A percentile compares a stretch with the other conserved stretches of the same genome.
Conservation (phyloP, 35 echinoderm and acorn worm species). For the Eucidaris tribuloides region DNA sequence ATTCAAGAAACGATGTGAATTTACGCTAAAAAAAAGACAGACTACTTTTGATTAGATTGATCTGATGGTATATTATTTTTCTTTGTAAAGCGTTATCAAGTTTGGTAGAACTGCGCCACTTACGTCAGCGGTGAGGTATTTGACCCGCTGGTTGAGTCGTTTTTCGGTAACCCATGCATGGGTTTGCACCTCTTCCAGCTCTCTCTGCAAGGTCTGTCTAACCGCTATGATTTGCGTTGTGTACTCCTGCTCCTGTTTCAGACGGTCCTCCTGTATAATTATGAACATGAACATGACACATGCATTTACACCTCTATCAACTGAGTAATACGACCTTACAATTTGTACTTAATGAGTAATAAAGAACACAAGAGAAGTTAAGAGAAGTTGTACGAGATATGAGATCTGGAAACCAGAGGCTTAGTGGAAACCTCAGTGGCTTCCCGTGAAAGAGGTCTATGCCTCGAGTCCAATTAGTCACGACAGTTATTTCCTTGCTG, state of each 20-base stretch:
- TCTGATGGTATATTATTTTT: too few relatives aligned
- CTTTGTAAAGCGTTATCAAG: too few relatives aligned
- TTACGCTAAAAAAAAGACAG: too few relatives aligned
- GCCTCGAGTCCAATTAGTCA: too few relatives aligned
- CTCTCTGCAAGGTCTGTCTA: neutral
- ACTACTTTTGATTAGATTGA: too few relatives aligned
- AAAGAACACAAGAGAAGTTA: neutral
- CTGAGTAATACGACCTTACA: neutral
- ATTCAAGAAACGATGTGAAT: too few relatives aligned
- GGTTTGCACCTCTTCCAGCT: constrained; percentile 4
- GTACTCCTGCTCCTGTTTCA: neutral
- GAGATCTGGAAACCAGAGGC: neutral
- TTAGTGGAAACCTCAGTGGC: too few relatives aligned
- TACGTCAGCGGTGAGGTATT: constrained; percentile 5
- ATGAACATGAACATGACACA: neutral
- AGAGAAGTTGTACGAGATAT: neutral
- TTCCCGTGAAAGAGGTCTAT: too few relatives aligned
- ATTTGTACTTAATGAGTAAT: neutral
- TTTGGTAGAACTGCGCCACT: too few relatives aligned
- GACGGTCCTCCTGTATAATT: neutral
- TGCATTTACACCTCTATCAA: neutral
- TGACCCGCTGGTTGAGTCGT: neutral
- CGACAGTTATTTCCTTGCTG: too few relatives aligned
- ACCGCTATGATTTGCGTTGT: neutral
- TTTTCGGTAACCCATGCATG: neutral